phyloP scores from a whole-genome alignment of 1,140 invertebrate species.

The Drosophila funebris region DNA sequence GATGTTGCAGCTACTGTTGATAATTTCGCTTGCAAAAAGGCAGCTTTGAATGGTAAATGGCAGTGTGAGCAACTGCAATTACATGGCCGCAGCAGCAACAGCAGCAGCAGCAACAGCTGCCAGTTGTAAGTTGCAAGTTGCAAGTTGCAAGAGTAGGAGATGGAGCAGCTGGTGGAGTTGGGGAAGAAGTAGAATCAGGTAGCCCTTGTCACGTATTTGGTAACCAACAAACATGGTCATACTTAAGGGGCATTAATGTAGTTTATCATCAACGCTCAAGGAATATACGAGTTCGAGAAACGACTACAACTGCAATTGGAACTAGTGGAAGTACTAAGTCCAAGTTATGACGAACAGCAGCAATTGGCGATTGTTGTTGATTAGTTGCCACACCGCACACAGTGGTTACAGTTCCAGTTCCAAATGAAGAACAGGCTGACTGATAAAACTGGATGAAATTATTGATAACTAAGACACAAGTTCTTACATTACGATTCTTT shows the following conservation, averaged over 20 bases:
- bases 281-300: conserved; percentile 35
- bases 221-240: conserved; percentile 72
- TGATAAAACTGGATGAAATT: no score
- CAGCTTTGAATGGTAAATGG: conserved; percentile 61
- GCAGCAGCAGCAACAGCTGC: conserved; percentile 15
- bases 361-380: conserved; percentile 39
- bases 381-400: conserved; percentile 40
- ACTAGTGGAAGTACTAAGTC: conserved; percentile 23
- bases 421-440: no score
- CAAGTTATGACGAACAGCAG: conserved; percentile 67
- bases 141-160: conserved; percentile 1
- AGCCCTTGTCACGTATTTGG: conserved; percentile 70
- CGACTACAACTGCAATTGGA: neutral
- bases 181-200: neutral
- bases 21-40: conserved; percentile 62
- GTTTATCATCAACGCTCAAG: conserved; percentile 56
- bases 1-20: conserved; percentile 29
- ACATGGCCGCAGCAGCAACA: neutral
- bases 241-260: conserved; percentile 77
- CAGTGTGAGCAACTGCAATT: conserved; percentile 16
- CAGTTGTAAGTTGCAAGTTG: conserved; percentile 36
- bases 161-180: neutral
- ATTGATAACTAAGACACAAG: no score
- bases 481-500: no score
- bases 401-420: conserved; percentile 9